Conservation (phyloP, 2,113 vertebrate species). For the Psophia crepitans region DNA sequence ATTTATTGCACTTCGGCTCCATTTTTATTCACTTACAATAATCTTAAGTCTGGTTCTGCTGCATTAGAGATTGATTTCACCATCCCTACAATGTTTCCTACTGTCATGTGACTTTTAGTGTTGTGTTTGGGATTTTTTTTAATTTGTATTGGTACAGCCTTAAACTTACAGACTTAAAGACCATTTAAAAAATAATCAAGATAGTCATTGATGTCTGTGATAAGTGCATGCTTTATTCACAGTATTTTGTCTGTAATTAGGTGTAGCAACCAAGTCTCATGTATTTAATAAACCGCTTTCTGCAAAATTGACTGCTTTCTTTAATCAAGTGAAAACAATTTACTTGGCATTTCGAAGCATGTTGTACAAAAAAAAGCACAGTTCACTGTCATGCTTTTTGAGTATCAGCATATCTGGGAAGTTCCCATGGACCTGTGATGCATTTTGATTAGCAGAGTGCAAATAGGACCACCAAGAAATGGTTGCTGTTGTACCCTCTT, state of each 20-base stretch:
- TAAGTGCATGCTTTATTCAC: constrained; percentile 61
- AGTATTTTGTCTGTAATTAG: constrained; percentile 63
- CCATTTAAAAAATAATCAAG: constrained; percentile 38
- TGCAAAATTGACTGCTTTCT: constrained; percentile 51
- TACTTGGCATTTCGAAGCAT: background rate
- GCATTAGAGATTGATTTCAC: constrained; percentile 38
- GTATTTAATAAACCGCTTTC: constrained; percentile 70
- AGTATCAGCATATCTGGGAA: background rate
- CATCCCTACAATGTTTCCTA: constrained; percentile 44
- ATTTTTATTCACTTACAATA: constrained; percentile 36
- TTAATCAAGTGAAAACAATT: constrained; percentile 4
- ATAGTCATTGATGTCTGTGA: constrained; percentile 41
- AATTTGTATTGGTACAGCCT: constrained; percentile 58
- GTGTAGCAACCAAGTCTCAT: constrained; percentile 29
- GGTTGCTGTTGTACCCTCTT: background rate
- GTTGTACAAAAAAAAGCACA: background rate
- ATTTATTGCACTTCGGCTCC: constrained; percentile 30
- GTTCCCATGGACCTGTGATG: background rate
- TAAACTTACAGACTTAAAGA: constrained; percentile 52
- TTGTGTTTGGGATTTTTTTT: background rate
- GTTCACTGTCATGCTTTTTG: background rate
- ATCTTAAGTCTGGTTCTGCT: constrained; percentile 56
- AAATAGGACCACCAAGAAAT: background rate
- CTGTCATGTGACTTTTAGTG: constrained; percentile 47
- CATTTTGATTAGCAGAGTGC: background rate